A percentile compares a stretch with the other conserved stretches of the same genome.
phyloP scores from a whole-genome alignment of 1,140 invertebrate species.

The Drosophila sproati region DNA sequence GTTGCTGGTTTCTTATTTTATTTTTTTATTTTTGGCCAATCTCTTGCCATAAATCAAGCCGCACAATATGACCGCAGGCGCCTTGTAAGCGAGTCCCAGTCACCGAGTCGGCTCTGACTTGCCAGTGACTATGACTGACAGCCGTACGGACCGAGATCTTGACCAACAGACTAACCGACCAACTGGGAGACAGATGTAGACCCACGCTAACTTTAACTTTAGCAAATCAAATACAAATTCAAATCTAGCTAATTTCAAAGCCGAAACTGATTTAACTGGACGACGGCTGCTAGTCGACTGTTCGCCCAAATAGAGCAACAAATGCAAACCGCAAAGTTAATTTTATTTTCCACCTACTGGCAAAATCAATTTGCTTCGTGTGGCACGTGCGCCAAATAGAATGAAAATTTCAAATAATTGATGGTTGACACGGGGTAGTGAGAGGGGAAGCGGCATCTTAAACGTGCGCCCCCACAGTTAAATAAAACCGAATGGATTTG shows the following conservation, averaged over 20 bases:
- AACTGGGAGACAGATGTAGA: slow-evolving; percentile 46
- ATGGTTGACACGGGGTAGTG: neutral
- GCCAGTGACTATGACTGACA: slow-evolving; percentile 66
- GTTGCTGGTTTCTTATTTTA: slow-evolving; percentile 44
- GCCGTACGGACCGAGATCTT: slow-evolving; percentile 76
- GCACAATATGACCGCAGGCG: slow-evolving; percentile 77
- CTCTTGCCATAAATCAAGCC: slow-evolving; percentile 81
- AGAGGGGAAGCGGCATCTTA: slow-evolving; percentile 13
- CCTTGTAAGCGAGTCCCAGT: slow-evolving; percentile 80
- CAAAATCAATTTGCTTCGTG: slow-evolving; percentile 84
- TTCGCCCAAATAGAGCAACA: slow-evolving; percentile 61
- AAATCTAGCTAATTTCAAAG: slow-evolving; percentile 81
- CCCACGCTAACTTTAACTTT: slow-evolving; percentile 66
- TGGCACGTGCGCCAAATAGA: slow-evolving; percentile 83
- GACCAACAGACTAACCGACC: slow-evolving; percentile 46
- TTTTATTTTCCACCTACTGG: slow-evolving; percentile 84
- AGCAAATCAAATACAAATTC: slow-evolving; percentile 81
- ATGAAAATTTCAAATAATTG: slow-evolving; percentile 60
- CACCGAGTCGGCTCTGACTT: slow-evolving; percentile 60
- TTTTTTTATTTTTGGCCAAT: slow-evolving; percentile 55
- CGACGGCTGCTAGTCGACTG: slow-evolving; percentile 15
- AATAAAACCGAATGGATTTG: slow-evolving; percentile 23
- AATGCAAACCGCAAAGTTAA: slow-evolving; percentile 72
- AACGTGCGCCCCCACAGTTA: slow-evolving; percentile 41
- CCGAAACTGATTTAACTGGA: slow-evolving; percentile 75